Evolutionary conservation across 2,797 vertebrate genomes (phyloP), one percentile per base, ranked within the genome.

Genomic region (Xiphorhynchus erythropygius): DNA sequence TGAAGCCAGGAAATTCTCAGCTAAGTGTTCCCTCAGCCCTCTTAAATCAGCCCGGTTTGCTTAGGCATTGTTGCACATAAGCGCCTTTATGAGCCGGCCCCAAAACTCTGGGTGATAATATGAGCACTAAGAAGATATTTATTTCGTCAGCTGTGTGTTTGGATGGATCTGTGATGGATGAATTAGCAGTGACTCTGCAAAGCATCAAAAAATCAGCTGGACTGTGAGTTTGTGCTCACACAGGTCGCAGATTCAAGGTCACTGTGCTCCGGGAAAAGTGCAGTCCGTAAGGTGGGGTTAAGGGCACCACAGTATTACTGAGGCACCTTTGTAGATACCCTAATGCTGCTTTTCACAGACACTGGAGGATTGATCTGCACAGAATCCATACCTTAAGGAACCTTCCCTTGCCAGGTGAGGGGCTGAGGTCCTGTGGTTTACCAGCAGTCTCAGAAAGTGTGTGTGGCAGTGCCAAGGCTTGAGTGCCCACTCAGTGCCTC

Each of bases 101-200:
- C 93, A 94, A 96, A 95, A 97, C 96, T 90, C 91, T 85, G 95
- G 92, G 75, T 97, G 94, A 95, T 96, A 89, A 94, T 97, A 87
- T 16, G 79, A 91, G 74, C 89, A 28, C 79, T 57, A 73, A 69
- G 95, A 93, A 78, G 93, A 88, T 91, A 95, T 94, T 96, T 96
- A 95, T 94, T 89, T 96, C 13, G 15, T 95, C 93, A 89, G 85
- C 73, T 90, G 73, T 17, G 57, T 86, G 83, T 85, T 79, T 77
- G 96, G 79, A 11, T 94, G 15, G 47, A 33, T 76, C 87, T 52
- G 63, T 87, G 92, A 89, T 79, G 79, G 85, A 92, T 92, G 83
- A 22, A 24, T 27, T 65, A 25, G 75, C 30, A 7, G 85, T 10
- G 71, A 19, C 70, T 64, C 70, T 88, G 74, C 80, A 53, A 73